Base-by-base conservation (phyloP, 1,140 invertebrate genomes). In the Ceratosolen fusciceps region DNA sequence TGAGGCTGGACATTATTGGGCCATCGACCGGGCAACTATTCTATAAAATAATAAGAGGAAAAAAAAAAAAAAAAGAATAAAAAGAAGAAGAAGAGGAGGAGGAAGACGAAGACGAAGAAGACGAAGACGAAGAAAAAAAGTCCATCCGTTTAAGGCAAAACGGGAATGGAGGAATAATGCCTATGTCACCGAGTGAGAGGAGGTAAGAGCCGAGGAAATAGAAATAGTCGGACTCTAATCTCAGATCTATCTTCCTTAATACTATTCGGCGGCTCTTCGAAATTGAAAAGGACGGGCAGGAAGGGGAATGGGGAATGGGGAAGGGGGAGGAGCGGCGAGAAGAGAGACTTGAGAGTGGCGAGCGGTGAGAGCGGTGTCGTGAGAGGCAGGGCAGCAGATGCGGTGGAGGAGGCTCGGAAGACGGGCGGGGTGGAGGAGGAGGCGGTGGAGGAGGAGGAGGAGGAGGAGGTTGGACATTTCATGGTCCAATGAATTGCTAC, bases 401-500 rank as follows among this genome's bases (percentile, higher is more conserved):
- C 14, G 39, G 39, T 58, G n/a, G 1, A 2, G 21, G 12, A 39
- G 1, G 12, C 19, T 31, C 37, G 21, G 39, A 67, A n/a, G 19
- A 67, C 21, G 39, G 39, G 24, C n/a, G n/a, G 39, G 65, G 24
- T 8, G 29, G 24, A 16, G 56, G 31, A 70, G 26, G 29, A 70
- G 21, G 39, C 47, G 60, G 12, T 43, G 34, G 67, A 26, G n/a
- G 24, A 19, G 0, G 49, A 58, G 14, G 4, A n/a, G 56, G 14
- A 24, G 43, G 58, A 29, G 29, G 19, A 7, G 47, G 34, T 24
- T 37, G 29, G 29, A 56, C 49, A 60, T 71, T 78, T 78, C 39
- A 78, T 68, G 76, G 39, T 72, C 68, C 49, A 62, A 19, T 58
- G 76, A 78, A 58, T 78, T 67, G 76, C 68, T 78, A 78, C 76